A percentile compares a stretch with the other conserved stretches of the same genome.
phyloP scores from a whole-genome alignment of 2,888 invertebrate species.

The Hirtodrosophila trivittata region DNA sequence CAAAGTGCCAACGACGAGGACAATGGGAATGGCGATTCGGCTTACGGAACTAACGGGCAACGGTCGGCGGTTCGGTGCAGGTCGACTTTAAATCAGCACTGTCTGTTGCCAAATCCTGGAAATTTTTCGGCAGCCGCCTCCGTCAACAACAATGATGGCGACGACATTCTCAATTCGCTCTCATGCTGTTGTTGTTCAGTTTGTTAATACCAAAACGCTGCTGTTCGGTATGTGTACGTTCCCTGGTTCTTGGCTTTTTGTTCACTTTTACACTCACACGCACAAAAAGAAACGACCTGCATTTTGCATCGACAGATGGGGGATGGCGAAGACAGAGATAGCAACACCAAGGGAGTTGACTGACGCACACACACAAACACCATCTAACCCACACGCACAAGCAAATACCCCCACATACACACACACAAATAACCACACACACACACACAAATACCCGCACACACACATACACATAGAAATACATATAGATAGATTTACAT shows the following conservation, averaged over 20 bases:
- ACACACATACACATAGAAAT: too few species aligned
- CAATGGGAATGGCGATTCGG: conserved; percentile 35
- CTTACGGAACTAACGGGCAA: conserved; percentile 22
- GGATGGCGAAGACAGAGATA: conserved; percentile 28
- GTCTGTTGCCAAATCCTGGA: conserved; percentile 61
- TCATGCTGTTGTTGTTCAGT: conserved; percentile 22
- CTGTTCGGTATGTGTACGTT: conserved; percentile 21
- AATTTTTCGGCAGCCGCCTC: conserved; percentile 57
- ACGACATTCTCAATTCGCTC: conserved; percentile 31
- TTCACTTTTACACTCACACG: conserved; percentile 42
- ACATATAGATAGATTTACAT: too few species aligned
- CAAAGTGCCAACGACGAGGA: conserved; percentile 33
- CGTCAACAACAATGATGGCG: conserved; percentile 27
- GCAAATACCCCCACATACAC: too few species aligned
- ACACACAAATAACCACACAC: too few species aligned
- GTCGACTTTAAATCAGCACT: conserved; percentile 46
- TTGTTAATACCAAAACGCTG: conserved; percentile 53
- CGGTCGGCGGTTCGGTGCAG: conserved; percentile 7
- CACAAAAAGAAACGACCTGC: conserved; percentile 28
- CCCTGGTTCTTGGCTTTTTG: conserved; percentile 52
- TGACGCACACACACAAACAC: conserved; percentile 1
- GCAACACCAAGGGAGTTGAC: conserved; percentile 7
- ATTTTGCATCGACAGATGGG: conserved; percentile 59
- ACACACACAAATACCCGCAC: too few species aligned
- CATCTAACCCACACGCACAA: too few species aligned